These are phyloP conservation scores for Agrypnus murinus DNA, from an alignment of 2,888 invertebrate genomes.

Conservation along the genomic window DNA sequence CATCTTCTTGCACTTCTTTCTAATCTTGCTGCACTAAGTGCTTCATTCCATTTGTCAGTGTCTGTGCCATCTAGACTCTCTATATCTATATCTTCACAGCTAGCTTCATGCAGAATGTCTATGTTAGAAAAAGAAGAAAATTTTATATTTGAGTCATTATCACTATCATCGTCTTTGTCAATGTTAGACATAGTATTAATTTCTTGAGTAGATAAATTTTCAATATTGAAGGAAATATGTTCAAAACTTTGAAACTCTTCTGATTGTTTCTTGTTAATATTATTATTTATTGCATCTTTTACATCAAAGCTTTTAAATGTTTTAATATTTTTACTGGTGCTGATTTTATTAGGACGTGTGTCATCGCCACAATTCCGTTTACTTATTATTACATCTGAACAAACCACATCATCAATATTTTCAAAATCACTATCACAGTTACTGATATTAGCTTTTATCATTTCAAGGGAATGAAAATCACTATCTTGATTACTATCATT, in stretches of 20 bases:
- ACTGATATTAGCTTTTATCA: background rate
- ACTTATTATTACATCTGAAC: too few species aligned
- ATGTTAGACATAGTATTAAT: too few species aligned
- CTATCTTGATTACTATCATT: background rate
- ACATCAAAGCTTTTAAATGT: too few species aligned
- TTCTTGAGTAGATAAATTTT: too few species aligned
- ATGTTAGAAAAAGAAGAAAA: background rate
- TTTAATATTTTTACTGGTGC: too few species aligned
- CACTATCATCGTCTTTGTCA: background rate
- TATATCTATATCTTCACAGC: background rate
- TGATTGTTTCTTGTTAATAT: too few species aligned
- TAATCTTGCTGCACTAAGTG: slow-evolving; percentile 55
- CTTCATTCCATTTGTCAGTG: slow-evolving; percentile 50
- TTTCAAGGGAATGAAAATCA: slow-evolving; percentile 1
- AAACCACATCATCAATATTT: background rate
- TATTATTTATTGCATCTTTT: too few species aligned
- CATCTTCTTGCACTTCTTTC: slow-evolving; percentile 52
- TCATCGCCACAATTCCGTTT: too few species aligned
- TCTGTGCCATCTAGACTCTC: slow-evolving; percentile 46
- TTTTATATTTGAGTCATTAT: background rate
- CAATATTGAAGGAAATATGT: too few species aligned
- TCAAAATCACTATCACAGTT: background rate
- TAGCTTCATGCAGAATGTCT: background rate
- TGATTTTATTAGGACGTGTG: too few species aligned
- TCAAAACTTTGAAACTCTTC: too few species aligned